Percentiles rank a stretch among this genome's conserved stretches.
phyloP scores from a whole-genome alignment of 2,797 vertebrate species.

The Luscinia luscinia region DNA sequence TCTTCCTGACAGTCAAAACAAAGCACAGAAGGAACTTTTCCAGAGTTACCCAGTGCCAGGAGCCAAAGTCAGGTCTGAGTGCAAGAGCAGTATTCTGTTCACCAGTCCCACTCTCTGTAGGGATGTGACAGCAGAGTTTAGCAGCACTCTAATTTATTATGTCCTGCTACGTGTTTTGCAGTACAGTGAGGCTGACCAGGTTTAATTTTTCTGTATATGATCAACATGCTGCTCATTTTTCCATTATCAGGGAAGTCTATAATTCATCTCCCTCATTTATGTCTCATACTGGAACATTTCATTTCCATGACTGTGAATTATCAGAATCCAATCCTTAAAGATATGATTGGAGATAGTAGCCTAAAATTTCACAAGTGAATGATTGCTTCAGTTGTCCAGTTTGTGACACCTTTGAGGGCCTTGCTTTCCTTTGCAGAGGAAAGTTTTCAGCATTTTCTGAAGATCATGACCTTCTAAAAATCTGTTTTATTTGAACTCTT shows the following conservation, averaged over 20 bases:
- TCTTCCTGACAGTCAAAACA: background rate
- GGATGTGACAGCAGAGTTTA: constrained; percentile 27
- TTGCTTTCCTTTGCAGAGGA: background rate
- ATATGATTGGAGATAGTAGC: constrained; percentile 35
- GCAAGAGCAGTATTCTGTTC: background rate
- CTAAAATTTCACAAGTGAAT: constrained; percentile 31
- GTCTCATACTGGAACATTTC: constrained; percentile 5
- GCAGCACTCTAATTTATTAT: constrained; percentile 25
- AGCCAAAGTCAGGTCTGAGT: background rate
- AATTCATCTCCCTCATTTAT: constrained; percentile 35
- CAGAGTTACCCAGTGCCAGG: background rate
- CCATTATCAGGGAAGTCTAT: constrained; percentile 19
- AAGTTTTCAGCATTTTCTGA: background rate
- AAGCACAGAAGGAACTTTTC: background rate
- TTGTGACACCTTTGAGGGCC: background rate
- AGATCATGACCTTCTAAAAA: background rate
- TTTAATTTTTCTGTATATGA: constrained; percentile 39
- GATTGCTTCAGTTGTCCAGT: constrained; percentile 20
- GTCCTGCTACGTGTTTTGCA: background rate
- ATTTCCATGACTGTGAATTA: constrained; percentile 55
- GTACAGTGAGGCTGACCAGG: background rate
- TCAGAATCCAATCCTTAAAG: constrained; percentile 54
- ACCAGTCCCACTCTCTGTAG: background rate
- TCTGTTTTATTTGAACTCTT: background rate
- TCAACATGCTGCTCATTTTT: constrained; percentile 48